A percentile compares a stretch with the other conserved stretches of the same genome.
phyloP scores from a whole-genome alignment of 2,888 invertebrate genomes.

The Drosophila anomelani region DNA sequence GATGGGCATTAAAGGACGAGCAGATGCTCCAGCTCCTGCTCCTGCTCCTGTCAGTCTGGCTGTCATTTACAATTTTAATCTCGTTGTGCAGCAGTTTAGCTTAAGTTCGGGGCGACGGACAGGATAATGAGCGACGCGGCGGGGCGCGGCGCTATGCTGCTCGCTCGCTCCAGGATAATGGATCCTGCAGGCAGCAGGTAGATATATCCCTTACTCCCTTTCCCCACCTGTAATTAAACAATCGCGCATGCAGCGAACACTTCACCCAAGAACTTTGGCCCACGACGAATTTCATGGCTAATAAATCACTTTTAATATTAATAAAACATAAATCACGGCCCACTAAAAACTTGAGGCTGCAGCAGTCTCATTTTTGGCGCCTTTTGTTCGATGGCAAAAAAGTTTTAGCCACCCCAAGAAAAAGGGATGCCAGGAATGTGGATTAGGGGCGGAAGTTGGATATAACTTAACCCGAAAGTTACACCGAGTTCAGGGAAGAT shows the following conservation, averaged over 20 bases:
- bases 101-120: slow-evolving; percentile 58
- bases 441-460: neutral
- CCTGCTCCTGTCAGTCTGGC: slow-evolving; percentile 60
- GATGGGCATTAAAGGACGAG: slow-evolving; percentile 23
- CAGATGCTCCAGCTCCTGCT: slow-evolving; percentile 50
- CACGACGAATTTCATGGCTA: slow-evolving; percentile 71
- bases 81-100: slow-evolving; percentile 77
- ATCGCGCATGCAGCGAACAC: slow-evolving; percentile 54
- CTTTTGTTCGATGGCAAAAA: slow-evolving; percentile 28
- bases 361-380: slow-evolving; percentile 38
- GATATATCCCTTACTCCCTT: neutral
- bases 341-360: slow-evolving; percentile 59
- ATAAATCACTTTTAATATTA: slow-evolving; percentile 83
- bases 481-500: slow-evolving; percentile 7
- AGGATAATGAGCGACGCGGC: slow-evolving; percentile 66
- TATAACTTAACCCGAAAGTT: slow-evolving; percentile 13
- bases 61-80: slow-evolving; percentile 81
- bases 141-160: neutral
- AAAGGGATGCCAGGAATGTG: slow-evolving; percentile 10
- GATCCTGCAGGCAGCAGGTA: slow-evolving; percentile 14
- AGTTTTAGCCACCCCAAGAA: slow-evolving; percentile 9
- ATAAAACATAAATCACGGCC: slow-evolving; percentile 82
- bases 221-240: slow-evolving; percentile 64
- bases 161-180: slow-evolving; percentile 37
- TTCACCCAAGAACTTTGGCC: slow-evolving; percentile 49